Conservation (phyloP, 2,888 invertebrate species). For the Physocephala rufipes region DNA sequence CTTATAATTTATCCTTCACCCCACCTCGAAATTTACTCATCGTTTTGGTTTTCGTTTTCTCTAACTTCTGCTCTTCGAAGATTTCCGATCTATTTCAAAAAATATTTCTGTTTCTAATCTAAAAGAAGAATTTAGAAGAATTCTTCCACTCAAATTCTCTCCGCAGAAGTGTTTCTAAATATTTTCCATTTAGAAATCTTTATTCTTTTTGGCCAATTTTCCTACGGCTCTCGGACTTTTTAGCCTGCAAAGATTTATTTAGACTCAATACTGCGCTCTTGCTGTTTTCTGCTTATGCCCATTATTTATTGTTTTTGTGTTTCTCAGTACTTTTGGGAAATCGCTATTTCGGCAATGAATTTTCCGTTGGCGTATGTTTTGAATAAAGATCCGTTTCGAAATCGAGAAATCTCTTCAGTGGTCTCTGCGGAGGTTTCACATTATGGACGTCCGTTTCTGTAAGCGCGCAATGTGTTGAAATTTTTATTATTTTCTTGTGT, state of each 20-base stretch:
- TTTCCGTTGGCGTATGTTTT: conserved; percentile 40
- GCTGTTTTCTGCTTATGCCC: conserved; percentile 1
- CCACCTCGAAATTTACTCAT: conserved; percentile 2
- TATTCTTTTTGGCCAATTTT: conserved; percentile 6
- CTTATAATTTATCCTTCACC: background rate
- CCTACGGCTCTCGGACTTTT: conserved; percentile 9
- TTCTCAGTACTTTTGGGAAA: conserved; percentile 27
- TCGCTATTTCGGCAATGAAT: conserved; percentile 34
- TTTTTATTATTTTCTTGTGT: conserved; percentile 32
- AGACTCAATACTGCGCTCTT: background rate
- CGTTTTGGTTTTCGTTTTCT: background rate
- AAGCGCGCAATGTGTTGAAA: conserved; percentile 44
- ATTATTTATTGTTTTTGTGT: conserved; percentile 10
- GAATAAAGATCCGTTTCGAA: conserved; percentile 39
- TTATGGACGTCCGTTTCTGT: conserved; percentile 58
- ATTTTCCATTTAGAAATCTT: background rate
- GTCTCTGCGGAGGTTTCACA: conserved; percentile 67
- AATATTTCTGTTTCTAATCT: conserved; percentile 13
- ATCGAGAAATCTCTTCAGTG: conserved; percentile 57
- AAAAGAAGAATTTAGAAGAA: background rate
- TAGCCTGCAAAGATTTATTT: background rate
- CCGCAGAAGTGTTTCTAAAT: no score
- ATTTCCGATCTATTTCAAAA: conserved; percentile 30
- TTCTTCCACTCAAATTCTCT: no score
- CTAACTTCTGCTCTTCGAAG: background rate